A percentile compares a stretch with the other conserved stretches of the same genome.
These are phyloP conservation scores for Megalopta genalis DNA, from an alignment of 1,140 invertebrate species.

Conservation along the genomic window DNA sequence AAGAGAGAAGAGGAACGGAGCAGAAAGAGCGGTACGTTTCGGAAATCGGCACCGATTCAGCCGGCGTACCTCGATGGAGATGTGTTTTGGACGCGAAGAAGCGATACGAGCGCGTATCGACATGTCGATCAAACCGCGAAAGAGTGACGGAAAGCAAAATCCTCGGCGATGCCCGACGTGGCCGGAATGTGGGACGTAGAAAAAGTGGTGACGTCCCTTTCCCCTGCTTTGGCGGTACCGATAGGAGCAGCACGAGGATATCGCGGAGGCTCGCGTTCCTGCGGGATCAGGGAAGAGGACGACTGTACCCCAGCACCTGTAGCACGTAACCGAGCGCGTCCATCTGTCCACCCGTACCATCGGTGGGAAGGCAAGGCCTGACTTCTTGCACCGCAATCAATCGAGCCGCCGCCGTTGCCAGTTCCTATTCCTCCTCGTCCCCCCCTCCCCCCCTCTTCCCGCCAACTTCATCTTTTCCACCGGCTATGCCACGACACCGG, in stretches of 20 bases:
- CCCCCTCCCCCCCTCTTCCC: conserved; percentile 28
- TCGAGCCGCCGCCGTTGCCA: conserved; percentile 67
- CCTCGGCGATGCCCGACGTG: conserved; percentile 61
- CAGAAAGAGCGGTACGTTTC: neutral
- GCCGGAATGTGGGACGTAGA: conserved; percentile 71
- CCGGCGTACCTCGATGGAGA: conserved; percentile 30
- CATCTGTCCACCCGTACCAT: conserved; percentile 66
- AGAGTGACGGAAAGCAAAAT: conserved; percentile 67
- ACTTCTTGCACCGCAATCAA: conserved; percentile 72
- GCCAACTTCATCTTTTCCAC: conserved; percentile 45
- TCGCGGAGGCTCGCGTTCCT: conserved; percentile 54
- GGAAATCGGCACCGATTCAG: neutral
- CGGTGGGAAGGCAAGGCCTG: conserved; percentile 66
- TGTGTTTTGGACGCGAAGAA: conserved; percentile 14
- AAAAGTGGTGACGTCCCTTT: conserved; percentile 62
- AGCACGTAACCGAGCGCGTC: conserved; percentile 68
- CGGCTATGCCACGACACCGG: neutral
- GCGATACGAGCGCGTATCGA: conserved; percentile 34
- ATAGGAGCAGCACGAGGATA: conserved; percentile 51
- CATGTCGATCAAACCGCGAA: conserved; percentile 59
- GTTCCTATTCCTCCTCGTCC: conserved; percentile 35
- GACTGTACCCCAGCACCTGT: conserved; percentile 66
- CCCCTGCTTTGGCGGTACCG: conserved; percentile 40
- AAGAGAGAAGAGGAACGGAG: neutral
- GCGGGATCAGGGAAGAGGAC: conserved; percentile 58